Evolutionary conservation across 1,140 invertebrate species (phyloP).

Genomic region (Dreissena polymorpha): DNA sequence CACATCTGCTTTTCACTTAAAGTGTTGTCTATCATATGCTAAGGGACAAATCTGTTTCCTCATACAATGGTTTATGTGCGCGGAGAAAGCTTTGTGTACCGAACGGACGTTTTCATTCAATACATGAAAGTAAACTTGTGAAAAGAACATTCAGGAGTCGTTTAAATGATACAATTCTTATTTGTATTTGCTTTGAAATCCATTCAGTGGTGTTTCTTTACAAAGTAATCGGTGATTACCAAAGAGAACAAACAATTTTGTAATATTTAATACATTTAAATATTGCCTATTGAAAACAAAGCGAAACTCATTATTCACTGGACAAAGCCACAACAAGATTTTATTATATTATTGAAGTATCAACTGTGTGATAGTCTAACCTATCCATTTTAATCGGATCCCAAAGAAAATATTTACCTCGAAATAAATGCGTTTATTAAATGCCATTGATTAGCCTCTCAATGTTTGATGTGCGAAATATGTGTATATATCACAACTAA

Average conservation of each 20-base stretch:
- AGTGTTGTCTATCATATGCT: no score
- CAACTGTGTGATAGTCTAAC: background rate
- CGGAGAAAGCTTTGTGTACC: no score
- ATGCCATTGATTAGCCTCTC: no score
- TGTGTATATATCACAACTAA: no score
- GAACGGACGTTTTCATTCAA: background rate
- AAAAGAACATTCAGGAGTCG: background rate
- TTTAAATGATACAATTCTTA: constrained; percentile 8
- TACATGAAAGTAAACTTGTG: background rate
- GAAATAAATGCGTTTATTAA: background rate
- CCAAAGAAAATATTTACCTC: background rate
- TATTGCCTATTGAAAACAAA: no score
- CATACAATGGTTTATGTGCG: no score
- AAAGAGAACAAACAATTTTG: background rate
- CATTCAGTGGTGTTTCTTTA: background rate
- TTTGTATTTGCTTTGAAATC: constrained; percentile 1
- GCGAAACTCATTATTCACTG: no score
- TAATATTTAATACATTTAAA: no score
- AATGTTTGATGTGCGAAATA: no score
- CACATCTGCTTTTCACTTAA: background rate
- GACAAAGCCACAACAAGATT: background rate
- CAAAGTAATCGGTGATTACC: background rate
- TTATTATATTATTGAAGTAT: constrained; percentile 3
- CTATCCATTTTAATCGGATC: background rate
- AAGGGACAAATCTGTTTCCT: no score